Base-by-base conservation (phyloP, 2,797 vertebrate genomes). In the Craterocephalus amniculus region DNA sequence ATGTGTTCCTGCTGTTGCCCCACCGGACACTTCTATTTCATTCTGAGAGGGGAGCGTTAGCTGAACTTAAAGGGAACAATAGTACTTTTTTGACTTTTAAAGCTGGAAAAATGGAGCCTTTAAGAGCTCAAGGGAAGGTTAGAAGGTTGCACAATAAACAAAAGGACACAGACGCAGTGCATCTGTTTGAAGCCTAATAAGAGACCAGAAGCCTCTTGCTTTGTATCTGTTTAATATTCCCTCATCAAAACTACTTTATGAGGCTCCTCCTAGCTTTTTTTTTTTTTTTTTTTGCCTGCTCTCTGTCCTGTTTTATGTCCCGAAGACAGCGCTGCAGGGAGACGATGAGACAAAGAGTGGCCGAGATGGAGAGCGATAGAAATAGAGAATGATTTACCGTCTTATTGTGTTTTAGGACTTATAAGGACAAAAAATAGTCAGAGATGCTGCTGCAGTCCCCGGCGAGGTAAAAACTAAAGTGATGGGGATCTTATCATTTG, bases 1-100 rank as follows among this genome's bases (percentile, higher is more conserved):
- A 98, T 96, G 95, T 95, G 94, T 93, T 94, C 94, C 96, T 95
- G 95, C 94, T 95, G 97, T 96, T 96, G 93, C 95, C 95, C 93
- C 94, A 94, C 92, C 75, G 86, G 95, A 95, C 95, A 96, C 95
- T 96, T 96, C 95, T 95, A 96, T 97, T 98, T 96, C 93, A 96
- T 96, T 95, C 94, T 95, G 90, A 94, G 95, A 90, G 85, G 89
- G 92, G 93, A 91, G 95, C 88, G 95, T 96, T 95, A 93, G 93
- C 86, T 4, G 85, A 95, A 93, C 94, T 95, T 94, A 92, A 93
- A 88, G 92, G 94, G 95, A 95, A 97, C 95, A 97, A 97, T 95
- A 89, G 89, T 74, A 36, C 83, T 74, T 89, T 91, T 70, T 91
- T 70, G 83, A 92, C 91, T 88, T 90, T 93, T 93, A 90, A 89